These are phyloP conservation scores for Chironex yamaguchii DNA, from an alignment of 30 jellyfish, hydroid and myxozoan genomes.

Conservation along the genomic window DNA sequence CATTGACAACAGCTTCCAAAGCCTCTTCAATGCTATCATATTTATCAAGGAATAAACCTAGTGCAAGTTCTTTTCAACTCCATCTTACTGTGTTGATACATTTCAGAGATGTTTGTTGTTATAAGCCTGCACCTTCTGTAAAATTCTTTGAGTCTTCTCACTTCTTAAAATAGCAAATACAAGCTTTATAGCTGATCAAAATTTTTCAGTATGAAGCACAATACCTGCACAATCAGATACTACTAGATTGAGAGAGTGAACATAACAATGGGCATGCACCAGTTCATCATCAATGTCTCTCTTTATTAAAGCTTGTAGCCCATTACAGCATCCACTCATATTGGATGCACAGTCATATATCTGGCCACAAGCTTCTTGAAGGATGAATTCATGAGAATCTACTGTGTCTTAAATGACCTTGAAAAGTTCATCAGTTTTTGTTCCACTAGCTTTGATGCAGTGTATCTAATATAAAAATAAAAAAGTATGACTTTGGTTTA, in stretches of 20 bases:
- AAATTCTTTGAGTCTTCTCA: neutral
- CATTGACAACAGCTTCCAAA: slow-evolving; percentile 4
- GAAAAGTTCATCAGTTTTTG: slow-evolving; percentile 7
- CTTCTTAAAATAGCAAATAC: slow-evolving; percentile 3
- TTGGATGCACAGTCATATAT: neutral
- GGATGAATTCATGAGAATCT: neutral
- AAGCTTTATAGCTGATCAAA: slow-evolving; percentile 19
- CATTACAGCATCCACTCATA: slow-evolving; percentile 28
- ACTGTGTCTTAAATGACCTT: slow-evolving; percentile 9
- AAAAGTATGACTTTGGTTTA: too few species aligned
- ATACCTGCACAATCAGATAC: slow-evolving; percentile 40
- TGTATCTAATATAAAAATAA: too few species aligned
- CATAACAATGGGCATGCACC: slow-evolving; percentile 43
- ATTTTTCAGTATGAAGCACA: slow-evolving; percentile 41
- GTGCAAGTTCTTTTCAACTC: slow-evolving; percentile 47
- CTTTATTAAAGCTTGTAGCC: slow-evolving; percentile 42
- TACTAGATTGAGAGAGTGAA: slow-evolving; percentile 41
- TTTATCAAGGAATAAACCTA: slow-evolving; percentile 19
- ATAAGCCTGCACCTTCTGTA: slow-evolving; percentile 16
- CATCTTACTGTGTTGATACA: slow-evolving; percentile 63
- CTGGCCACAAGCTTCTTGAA: neutral
- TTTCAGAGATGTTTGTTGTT: slow-evolving; percentile 15
- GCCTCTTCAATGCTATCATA: slow-evolving; percentile 13
- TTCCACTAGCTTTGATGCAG: slow-evolving; percentile 20
- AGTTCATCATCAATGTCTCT: slow-evolving; percentile 15